Evolutionary conservation across 2,113 vertebrate species (phyloP).

Genomic region (Rhabdornis inornatus): DNA sequence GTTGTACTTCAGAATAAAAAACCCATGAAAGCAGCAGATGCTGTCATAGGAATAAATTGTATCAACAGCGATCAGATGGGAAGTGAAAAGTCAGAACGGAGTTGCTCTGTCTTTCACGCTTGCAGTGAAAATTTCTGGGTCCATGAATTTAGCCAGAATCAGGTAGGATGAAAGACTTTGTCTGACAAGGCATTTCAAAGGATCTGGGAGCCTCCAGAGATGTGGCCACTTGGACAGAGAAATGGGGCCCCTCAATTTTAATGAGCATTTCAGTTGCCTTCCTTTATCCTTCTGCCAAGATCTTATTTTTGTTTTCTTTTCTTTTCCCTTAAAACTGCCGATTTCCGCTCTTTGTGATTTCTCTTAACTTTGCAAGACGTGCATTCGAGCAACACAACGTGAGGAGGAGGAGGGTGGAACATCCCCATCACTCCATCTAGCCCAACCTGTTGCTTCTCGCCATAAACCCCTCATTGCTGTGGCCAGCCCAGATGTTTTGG

Average conservation of each 20-base stretch:
- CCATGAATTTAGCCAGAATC: constrained; percentile 20
- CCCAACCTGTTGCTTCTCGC: neutral
- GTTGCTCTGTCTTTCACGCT: neutral
- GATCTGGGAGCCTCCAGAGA: constrained; percentile 30
- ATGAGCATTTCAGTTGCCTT: constrained; percentile 31
- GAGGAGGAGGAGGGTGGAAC: neutral
- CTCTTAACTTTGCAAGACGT: neutral
- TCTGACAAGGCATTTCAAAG: constrained; percentile 53
- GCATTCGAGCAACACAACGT: neutral
- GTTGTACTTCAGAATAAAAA: constrained; percentile 51
- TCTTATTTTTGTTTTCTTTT: neutral
- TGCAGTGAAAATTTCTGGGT: neutral
- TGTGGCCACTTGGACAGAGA: constrained; percentile 33
- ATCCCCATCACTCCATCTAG: neutral
- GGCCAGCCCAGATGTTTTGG: neutral
- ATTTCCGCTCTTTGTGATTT: neutral
- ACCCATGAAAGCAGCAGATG: constrained; percentile 51
- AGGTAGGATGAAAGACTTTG: constrained; percentile 48
- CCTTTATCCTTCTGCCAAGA: constrained; percentile 41
- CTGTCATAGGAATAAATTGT: constrained; percentile 47
- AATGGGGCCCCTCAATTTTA: constrained; percentile 19
- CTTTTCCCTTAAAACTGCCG: neutral
- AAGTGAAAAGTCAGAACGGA: constrained; percentile 21
- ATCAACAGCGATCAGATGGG: constrained; percentile 54
- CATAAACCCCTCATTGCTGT: neutral